A percentile compares a stretch with the other conserved stretches of the same genome.
Conservation (phyloP, 2,113 vertebrate genomes). For the Oreochromis tanganicae region DNA sequence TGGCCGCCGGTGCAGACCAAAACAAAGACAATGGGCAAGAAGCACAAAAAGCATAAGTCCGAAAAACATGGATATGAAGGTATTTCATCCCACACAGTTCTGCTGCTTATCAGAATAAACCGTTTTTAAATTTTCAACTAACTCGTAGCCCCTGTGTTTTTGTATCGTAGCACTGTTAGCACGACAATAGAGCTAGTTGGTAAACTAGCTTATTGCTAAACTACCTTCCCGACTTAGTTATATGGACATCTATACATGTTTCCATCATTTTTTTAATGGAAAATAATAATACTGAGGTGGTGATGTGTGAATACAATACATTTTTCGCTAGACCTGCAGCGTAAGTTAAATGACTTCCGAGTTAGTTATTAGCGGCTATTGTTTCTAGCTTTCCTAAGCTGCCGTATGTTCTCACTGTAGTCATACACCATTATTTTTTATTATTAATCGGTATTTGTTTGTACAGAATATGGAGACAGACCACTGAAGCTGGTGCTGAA, state of each 20-base stretch:
- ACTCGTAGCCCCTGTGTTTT: not conserved
- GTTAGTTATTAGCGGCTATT: not conserved
- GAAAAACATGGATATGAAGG: slow-evolving; percentile 88
- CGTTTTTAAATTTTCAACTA: not conserved
- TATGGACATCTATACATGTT: not conserved
- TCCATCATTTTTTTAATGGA: not conserved
- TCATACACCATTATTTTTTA: not conserved
- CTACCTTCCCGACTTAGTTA: not conserved
- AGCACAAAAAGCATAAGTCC: slow-evolving; percentile 93
- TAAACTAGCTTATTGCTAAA: not conserved
- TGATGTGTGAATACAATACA: not conserved
- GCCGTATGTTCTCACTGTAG: not conserved
- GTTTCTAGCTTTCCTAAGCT: not conserved
- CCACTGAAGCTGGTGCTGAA: slow-evolving; percentile 94
- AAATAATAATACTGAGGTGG: not conserved
- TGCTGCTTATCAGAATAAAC: not conserved
- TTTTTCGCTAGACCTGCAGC: not conserved
- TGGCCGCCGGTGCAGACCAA: not conserved
- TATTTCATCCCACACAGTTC: slow-evolving; percentile 21
- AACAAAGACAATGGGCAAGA: slow-evolving; percentile 86
- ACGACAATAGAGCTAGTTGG: not conserved
- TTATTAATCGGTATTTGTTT: fast-evolving
- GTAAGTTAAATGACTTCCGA: not conserved
- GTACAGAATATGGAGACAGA: slow-evolving; percentile 78
- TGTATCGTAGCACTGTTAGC: not conserved